These are phyloP conservation scores for Eupithecia abbreviata DNA, from an alignment of 2,888 invertebrate genomes.

Conservation along the genomic window DNA sequence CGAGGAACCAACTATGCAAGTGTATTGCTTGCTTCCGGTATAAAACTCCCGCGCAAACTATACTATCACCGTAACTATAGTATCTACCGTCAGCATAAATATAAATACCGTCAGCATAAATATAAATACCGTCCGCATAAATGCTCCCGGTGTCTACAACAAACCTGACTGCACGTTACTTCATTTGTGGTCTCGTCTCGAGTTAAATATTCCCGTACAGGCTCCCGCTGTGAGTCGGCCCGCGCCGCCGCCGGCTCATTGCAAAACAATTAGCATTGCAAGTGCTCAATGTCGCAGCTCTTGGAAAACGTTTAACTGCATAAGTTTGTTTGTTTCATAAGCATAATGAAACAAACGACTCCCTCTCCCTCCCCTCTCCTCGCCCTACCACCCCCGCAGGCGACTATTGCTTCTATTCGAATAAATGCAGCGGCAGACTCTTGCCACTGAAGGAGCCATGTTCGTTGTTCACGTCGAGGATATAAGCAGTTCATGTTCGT, in stretches of 20 bases:
- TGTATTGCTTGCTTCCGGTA: not conserved
- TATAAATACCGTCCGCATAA: no score
- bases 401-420: not conserved
- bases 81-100: no score
- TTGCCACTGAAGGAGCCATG: not conserved
- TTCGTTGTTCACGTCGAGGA: not conserved
- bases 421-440: not conserved
- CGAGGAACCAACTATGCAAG: not conserved
- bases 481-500: not conserved
- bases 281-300: slow-evolving; percentile 29
- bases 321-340: slow-evolving; percentile 47
- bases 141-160: not conserved
- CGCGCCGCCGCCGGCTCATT: slow-evolving; percentile 3
- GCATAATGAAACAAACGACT: slow-evolving; percentile 48
- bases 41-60: not conserved
- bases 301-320: slow-evolving; percentile 55
- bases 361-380: slow-evolving; percentile 24
- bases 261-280: slow-evolving; percentile 61
- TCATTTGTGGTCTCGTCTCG: not conserved
- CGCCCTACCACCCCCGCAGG: not conserved
- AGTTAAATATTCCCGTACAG: not conserved
- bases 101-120: not conserved
- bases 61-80: no score
- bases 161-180: not conserved
- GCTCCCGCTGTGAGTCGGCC: not conserved